Evolutionary conservation across 2,113 vertebrate genomes (phyloP).

Genomic region (Python bivittatus): DNA sequence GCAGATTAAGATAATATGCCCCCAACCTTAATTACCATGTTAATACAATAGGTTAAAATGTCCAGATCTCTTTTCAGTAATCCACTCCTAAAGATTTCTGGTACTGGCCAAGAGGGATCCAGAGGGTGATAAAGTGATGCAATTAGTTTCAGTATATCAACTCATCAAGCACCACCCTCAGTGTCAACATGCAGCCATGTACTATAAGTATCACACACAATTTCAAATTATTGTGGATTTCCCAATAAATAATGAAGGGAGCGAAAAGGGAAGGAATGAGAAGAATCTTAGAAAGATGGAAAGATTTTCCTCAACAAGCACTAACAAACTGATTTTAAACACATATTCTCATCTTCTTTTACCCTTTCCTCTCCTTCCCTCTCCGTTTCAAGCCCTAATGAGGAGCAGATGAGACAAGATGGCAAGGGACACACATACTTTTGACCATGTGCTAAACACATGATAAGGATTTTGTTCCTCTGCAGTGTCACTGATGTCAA

Average conservation of each 20-base stretch:
- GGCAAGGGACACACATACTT: slow-evolving; percentile 13
- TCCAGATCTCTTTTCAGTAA: slow-evolving; percentile 57
- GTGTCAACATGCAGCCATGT: slow-evolving; percentile 51
- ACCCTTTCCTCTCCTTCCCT: background rate
- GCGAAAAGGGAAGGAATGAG: background rate
- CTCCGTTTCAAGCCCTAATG: slow-evolving; percentile 35
- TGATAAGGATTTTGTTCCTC: background rate
- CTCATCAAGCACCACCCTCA: slow-evolving; percentile 59
- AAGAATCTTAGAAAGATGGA: background rate
- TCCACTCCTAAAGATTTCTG: background rate
- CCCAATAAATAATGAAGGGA: slow-evolving; percentile 30
- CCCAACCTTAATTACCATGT: slow-evolving; percentile 59
- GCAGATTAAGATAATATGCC: slow-evolving; percentile 44
- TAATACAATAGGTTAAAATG: slow-evolving; percentile 62
- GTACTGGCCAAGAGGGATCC: background rate
- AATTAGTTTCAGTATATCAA: slow-evolving; percentile 62
- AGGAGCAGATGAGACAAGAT: slow-evolving; percentile 1
- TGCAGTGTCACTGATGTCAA: slow-evolving; percentile 35
- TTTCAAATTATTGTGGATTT: slow-evolving; percentile 30
- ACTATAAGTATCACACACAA: slow-evolving; percentile 12
- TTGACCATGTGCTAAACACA: slow-evolving; percentile 1
- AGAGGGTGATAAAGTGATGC: slow-evolving; percentile 28
- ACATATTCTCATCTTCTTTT: background rate
- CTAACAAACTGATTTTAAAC: background rate
- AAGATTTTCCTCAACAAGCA: background rate